Conservation (phyloP, 2,888 invertebrate genomes). For the Sialis lutaria region DNA sequence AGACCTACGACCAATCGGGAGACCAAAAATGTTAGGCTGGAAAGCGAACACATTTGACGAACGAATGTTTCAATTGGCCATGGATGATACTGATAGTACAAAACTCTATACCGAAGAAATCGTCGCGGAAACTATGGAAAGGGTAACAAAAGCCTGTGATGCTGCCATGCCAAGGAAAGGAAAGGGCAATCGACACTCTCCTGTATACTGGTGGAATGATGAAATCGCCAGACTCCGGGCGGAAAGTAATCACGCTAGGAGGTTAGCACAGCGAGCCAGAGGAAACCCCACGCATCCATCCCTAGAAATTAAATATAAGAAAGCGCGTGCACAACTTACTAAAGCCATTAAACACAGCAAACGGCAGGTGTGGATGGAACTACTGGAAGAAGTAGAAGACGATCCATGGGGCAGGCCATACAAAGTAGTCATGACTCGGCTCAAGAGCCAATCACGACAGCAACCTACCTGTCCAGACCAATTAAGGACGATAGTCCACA, state of each 20-base stretch:
- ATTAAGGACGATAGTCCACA: too few species aligned
- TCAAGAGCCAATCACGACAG: slow-evolving; percentile 5
- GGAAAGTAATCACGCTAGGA: too few species aligned
- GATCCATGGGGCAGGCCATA: slow-evolving; percentile 10
- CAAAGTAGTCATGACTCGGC: slow-evolving; percentile 8
- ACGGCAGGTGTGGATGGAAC: slow-evolving; percentile 5
- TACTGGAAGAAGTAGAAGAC: slow-evolving; percentile 7
- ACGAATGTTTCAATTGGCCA: background rate
- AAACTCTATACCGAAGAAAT: background rate
- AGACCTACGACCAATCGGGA: too few species aligned
- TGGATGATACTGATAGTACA: background rate
- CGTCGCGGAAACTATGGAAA: too few species aligned
- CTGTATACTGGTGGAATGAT: background rate
- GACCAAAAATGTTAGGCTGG: too few species aligned
- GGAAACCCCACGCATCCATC: background rate
- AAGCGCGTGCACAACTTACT: background rate
- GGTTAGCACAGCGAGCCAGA: slow-evolving; percentile 8
- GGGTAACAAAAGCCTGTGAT: background rate
- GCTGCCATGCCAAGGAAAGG: background rate
- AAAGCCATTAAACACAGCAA: slow-evolving; percentile 8
- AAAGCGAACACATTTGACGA: background rate
- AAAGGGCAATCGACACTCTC: background rate
- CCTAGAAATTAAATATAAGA: background rate
- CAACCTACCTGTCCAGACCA: background rate
- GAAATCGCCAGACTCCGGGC: background rate